Percentiles rank a stretch among this genome's conserved stretches.
Evolutionary conservation across 2,888 invertebrate species (phyloP).

Genomic region (Petrolisthes manimaculis): DNA sequence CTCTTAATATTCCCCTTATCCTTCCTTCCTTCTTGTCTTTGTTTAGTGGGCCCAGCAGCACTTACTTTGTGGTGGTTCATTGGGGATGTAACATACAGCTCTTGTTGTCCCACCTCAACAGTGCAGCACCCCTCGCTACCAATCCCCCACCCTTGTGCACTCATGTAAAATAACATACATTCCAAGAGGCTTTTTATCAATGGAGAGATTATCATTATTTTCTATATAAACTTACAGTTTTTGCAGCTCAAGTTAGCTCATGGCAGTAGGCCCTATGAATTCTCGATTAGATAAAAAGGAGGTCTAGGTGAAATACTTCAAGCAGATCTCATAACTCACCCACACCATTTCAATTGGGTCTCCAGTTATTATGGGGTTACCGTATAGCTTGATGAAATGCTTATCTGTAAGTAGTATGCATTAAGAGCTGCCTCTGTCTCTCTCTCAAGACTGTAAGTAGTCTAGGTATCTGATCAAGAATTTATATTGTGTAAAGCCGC

Average conservation of each 20-base stretch:
- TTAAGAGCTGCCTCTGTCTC: neutral
- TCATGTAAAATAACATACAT: slow-evolving; percentile 57
- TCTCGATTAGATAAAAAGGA: slow-evolving; percentile 19
- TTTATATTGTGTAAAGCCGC: slow-evolving; percentile 8
- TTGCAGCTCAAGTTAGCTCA: slow-evolving; percentile 42
- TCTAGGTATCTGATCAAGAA: slow-evolving; percentile 29
- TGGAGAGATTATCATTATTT: slow-evolving; percentile 55
- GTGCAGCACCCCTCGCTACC: slow-evolving; percentile 38
- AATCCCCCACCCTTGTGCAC: slow-evolving; percentile 55
- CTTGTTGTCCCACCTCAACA: neutral
- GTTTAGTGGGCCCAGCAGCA: slow-evolving; percentile 25
- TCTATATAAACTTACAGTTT: slow-evolving; percentile 51
- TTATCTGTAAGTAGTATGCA: neutral
- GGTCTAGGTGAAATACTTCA: neutral
- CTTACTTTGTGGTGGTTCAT: slow-evolving; percentile 2
- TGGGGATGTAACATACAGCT: slow-evolving; percentile 47
- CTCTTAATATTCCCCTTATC: neutral
- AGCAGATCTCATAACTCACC: neutral
- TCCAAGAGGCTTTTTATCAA: slow-evolving; percentile 61
- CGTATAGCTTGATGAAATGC: neutral
- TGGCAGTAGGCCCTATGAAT: slow-evolving; percentile 21
- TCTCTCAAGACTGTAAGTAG: neutral
- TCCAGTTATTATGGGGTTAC: neutral
- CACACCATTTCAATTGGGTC: neutral
- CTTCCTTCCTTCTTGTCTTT: slow-evolving; percentile 3